Evolutionary conservation across 2,888 invertebrate genomes (phyloP).

Genomic region (Agonopterix alstromeriana): DNA sequence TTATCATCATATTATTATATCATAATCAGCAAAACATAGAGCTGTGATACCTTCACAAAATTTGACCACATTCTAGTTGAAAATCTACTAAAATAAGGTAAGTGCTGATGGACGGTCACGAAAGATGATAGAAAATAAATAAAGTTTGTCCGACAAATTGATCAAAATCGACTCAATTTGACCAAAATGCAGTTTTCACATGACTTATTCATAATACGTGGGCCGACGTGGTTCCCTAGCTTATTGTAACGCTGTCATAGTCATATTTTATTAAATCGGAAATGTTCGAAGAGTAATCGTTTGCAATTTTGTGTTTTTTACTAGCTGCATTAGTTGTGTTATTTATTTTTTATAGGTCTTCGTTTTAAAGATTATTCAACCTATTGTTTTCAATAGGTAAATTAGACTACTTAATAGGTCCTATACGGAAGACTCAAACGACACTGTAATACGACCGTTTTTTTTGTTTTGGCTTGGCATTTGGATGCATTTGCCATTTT

Average conservation of each 20-base stretch:
- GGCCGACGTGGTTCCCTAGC: no score
- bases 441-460: no score
- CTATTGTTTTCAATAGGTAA: no score
- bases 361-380: no score
- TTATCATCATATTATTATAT: not conserved
- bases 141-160: slow-evolving; percentile 20
- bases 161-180: slow-evolving; percentile 3
- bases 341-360: no score
- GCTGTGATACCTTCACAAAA: not conserved
- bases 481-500: no score
- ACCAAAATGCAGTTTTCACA: slow-evolving; percentile 1
- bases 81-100: not conserved
- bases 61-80: not conserved
- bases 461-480: no score
- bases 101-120: not conserved
- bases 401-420: no score
- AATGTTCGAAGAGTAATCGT: not conserved
- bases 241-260: no score
- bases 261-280: no score
- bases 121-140: not conserved
- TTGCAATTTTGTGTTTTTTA: not conserved
- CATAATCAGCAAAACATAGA: not conserved
- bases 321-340: no score
- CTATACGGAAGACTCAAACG: no score
- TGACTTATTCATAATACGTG: not conserved